A percentile compares a stretch with the other conserved stretches of the same genome.
These are phyloP conservation scores for Sarcophaga carnaria DNA, from an alignment of 2,888 invertebrate species.

Conservation along the genomic window DNA sequence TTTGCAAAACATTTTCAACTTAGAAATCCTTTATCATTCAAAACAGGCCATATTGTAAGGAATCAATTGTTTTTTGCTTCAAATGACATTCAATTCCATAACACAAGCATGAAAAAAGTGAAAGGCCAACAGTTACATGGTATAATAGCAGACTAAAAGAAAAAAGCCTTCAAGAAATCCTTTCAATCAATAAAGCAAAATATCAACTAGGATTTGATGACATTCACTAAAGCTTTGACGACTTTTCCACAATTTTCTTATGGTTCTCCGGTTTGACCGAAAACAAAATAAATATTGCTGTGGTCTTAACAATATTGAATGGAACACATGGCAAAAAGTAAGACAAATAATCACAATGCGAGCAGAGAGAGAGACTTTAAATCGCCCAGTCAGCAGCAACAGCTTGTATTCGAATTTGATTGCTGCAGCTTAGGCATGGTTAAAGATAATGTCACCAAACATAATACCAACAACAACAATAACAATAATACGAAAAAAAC, in stretches of 20 bases:
- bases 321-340: conserved; percentile 1
- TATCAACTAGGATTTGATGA: conserved; percentile 52
- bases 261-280: not conserved
- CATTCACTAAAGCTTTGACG: conserved; percentile 47
- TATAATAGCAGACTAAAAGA: not conserved
- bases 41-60: not conserved
- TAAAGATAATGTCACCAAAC: conserved; percentile 59
- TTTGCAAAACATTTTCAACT: not conserved
- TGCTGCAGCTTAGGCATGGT: conserved; percentile 56
- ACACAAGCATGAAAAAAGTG: conserved; percentile 3
- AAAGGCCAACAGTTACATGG: conserved; percentile 12
- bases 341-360: conserved; percentile 57
- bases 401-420: conserved; percentile 54
- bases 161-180: conserved; percentile 34
- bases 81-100: conserved; percentile 34
- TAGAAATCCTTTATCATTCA: conserved; percentile 22
- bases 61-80: conserved; percentile 32
- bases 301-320: conserved; percentile 21
- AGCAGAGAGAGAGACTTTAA: conserved; percentile 22
- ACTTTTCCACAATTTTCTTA: conserved; percentile 16
- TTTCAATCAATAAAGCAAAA: conserved; percentile 52
- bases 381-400: conserved; percentile 18
- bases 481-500: conserved; percentile 22
- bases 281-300: conserved; percentile 3
- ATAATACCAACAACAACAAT: conserved; percentile 22